Evolutionary conservation across 1,140 invertebrate genomes (phyloP).

Genomic region (Yoshiicerus persimilis): DNA sequence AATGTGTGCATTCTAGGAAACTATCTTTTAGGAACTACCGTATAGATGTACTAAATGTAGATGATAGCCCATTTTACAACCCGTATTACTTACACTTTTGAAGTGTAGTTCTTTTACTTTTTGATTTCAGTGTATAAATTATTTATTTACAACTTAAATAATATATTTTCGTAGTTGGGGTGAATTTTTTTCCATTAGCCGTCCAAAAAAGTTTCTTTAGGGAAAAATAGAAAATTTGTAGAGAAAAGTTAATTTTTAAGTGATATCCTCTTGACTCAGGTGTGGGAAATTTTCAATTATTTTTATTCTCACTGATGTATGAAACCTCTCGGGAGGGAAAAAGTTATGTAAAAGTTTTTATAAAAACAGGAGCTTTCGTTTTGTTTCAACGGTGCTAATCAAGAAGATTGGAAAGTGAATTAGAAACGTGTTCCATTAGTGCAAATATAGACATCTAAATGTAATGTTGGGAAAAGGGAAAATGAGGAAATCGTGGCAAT

Average conservation of each 20-base stretch:
- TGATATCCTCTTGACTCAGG: background rate
- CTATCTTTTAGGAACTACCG: background rate
- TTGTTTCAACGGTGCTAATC: background rate
- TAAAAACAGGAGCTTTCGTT: background rate
- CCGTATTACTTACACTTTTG: background rate
- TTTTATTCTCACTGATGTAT: background rate
- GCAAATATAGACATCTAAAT: background rate
- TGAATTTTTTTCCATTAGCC: background rate
- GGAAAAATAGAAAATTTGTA: background rate
- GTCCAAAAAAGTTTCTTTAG: background rate
- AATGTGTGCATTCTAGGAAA: background rate
- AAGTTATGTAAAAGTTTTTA: background rate
- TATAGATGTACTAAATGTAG: background rate
- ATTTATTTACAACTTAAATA: background rate
- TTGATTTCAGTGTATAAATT: background rate
- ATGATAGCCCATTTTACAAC: background rate
- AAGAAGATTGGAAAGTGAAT: background rate
- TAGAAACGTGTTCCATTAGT: background rate
- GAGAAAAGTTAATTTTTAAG: background rate
- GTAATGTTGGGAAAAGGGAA: background rate
- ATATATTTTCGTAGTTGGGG: background rate
- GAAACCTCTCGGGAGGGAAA: background rate
- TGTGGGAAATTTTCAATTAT: background rate
- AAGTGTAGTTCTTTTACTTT: background rate
- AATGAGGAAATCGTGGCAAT: conserved; percentile 7